A percentile compares a stretch with the other conserved stretches of the same genome.
These are phyloP conservation scores for Temnothorax nylanderi DNA, from an alignment of 1,140 invertebrate species.

Conservation along the genomic window DNA sequence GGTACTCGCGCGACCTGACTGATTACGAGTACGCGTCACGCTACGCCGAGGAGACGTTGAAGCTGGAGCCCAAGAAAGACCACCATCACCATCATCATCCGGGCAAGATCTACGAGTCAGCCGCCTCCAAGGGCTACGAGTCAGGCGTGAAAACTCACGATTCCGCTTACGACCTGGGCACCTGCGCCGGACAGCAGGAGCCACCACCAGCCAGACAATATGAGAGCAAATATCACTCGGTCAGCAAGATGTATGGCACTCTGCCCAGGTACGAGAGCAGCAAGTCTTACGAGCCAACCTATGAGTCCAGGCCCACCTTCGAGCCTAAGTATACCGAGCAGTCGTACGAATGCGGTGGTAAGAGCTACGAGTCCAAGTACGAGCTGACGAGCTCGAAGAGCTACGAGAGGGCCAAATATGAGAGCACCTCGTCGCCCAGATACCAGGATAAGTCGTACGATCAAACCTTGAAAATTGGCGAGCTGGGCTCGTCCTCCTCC, in stretches of 20 bases:
- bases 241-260: conserved; percentile 81
- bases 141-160: conserved; percentile 83
- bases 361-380: conserved; percentile 81
- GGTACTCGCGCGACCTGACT: conserved; percentile 81
- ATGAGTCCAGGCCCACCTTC: conserved; percentile 73
- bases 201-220: conserved; percentile 71
- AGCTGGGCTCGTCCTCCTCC: conserved; percentile 75
- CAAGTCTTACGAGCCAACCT: conserved; percentile 75
- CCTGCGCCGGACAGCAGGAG: conserved; percentile 72
- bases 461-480: conserved; percentile 83
- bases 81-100: conserved; percentile 72
- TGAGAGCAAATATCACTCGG: conserved; percentile 78
- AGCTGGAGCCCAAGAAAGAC: conserved; percentile 82
- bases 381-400: conserved; percentile 83
- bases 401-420: conserved; percentile 83
- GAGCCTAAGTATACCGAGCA: conserved; percentile 77
- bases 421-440: conserved; percentile 71
- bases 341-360: conserved; percentile 69
- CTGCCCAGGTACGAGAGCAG: conserved; percentile 81
- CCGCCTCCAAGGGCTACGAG: conserved; percentile 81
- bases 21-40: conserved; percentile 82
- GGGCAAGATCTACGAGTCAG: conserved; percentile 75
- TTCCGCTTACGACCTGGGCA: conserved; percentile 79
- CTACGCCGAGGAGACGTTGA: conserved; percentile 82
- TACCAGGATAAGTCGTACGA: conserved; percentile 83